Evolutionary conservation across 2,888 invertebrate species (phyloP), one percentile per base, ranked within the genome.

Genomic region (Microchrysa polita): DNA sequence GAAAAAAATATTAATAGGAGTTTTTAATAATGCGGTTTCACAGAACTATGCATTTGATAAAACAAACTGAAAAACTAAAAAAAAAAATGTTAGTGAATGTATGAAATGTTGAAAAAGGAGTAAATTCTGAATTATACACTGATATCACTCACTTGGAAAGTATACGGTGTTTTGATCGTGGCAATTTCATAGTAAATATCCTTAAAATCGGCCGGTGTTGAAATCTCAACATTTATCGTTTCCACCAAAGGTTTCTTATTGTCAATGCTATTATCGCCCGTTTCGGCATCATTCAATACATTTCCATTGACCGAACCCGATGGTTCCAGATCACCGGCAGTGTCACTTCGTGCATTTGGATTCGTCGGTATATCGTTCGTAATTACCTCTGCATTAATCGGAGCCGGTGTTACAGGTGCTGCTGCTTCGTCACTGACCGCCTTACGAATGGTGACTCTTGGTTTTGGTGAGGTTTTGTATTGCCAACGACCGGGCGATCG

Each of bases 111-210:
- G n/a, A n/a, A n/a, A n/a, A n/a, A n/a, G n/a, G n/a, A n/a, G n/a
- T n/a, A n/a, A n/a, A n/a, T n/a, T n/a, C n/a, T n/a, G n/a, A n/a
- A n/a, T n/a, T n/a, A n/a, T n/a, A n/a, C n/a, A n/a, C n/a, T n/a
- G n/a, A n/a, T 18, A 67, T 5, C 75, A 79, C 81, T 84, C 87
- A 94, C 95, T 91, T 95, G 94, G 85, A 95, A 95, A 74, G 93
- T 91, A 81, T 94, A 95, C 2, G 95, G 95, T 75, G 94, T 94
- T 83, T 93, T 94, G 78, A 95, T 93, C 1, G 95, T 95, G 52
- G 94, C 95, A 79, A 95, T 93, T 87, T 95, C 93, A 81, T 93
- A 95, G 81, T 95, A 95, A 77, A 93, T 88, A 83, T 95, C 93
- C 82, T 90, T 90, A 80, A 94, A 93, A 82, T 94, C 93, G 34